These are phyloP conservation scores for Ormia ochracea DNA, from an alignment of 2,888 invertebrate genomes.

Conservation along the genomic window DNA sequence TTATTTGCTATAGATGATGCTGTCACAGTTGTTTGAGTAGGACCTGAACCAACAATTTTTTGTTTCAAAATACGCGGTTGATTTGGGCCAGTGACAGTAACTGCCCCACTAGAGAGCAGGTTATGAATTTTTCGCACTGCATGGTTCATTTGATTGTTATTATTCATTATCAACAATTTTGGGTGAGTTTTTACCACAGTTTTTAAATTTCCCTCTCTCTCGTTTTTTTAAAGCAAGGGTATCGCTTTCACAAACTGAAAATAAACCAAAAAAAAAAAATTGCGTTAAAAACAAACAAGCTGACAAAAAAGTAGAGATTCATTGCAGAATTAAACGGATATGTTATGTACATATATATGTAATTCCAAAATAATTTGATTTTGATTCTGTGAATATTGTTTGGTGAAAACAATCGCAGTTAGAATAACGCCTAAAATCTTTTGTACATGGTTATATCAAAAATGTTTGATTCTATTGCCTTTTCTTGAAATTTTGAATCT, in stretches of 20 bases:
- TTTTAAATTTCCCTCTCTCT: background rate
- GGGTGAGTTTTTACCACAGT: background rate
- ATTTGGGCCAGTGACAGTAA: conserved; percentile 76
- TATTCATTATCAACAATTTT: conserved; percentile 67
- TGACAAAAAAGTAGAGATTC: too few species aligned
- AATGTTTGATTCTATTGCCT: background rate
- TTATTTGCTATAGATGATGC: conserved; percentile 60
- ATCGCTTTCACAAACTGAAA: conserved; percentile 9
- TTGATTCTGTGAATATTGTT: too few species aligned
- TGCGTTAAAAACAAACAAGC: too few species aligned
- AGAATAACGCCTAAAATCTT: too few species aligned
- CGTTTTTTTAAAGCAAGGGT: conserved; percentile 12
- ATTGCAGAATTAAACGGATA: too few species aligned
- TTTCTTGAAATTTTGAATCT: background rate
- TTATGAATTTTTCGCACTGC: conserved; percentile 77
- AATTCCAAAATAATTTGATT: too few species aligned
- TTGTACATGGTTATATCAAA: too few species aligned
- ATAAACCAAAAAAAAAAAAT: too few species aligned
- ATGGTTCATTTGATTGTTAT: conserved; percentile 75
- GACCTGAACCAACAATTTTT: conserved; percentile 68
- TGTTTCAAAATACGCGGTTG: conserved; percentile 76
- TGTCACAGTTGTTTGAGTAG: conserved; percentile 58
- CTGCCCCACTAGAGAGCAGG: conserved; percentile 76
- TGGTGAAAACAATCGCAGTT: too few species aligned
- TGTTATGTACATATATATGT: too few species aligned